phyloP scores from a whole-genome alignment of 2,888 invertebrate genomes.

The Phorcus lineatus region DNA sequence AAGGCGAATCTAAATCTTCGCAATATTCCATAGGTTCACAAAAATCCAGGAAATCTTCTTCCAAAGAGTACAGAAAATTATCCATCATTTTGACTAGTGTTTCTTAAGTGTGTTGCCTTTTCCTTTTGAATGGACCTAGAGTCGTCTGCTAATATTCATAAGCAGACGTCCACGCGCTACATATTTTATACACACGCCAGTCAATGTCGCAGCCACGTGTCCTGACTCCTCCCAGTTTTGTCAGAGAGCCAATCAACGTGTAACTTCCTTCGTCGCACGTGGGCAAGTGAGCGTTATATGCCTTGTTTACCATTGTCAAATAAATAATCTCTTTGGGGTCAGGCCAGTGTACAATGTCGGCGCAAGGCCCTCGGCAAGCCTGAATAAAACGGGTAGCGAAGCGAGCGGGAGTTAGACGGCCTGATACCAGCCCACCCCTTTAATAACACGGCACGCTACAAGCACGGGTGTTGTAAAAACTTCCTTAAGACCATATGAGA shows the following conservation, averaged over 20 bases:
- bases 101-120: neutral
- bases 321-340: conserved; percentile 3
- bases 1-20: conserved; percentile 57
- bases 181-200: conserved; percentile 3
- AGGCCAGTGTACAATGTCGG: neutral
- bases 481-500: no score
- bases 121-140: neutral
- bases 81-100: conserved; percentile 50
- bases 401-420: neutral
- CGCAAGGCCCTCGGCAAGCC: neutral
- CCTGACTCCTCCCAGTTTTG: neutral
- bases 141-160: conserved; percentile 16
- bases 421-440: neutral
- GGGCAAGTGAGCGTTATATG: conserved; percentile 15
- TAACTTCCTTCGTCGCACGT: neutral
- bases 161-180: conserved; percentile 22
- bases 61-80: conserved; percentile 54
- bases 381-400: neutral
- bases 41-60: conserved; percentile 66
- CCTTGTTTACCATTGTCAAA: conserved; percentile 21
- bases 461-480: no score
- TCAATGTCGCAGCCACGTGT: conserved; percentile 2
- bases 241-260: neutral
- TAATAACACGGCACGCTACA: neutral
- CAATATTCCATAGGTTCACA: conserved; percentile 61